Conservation (phyloP, 2,113 vertebrate genomes). For the Caretta caretta region DNA sequence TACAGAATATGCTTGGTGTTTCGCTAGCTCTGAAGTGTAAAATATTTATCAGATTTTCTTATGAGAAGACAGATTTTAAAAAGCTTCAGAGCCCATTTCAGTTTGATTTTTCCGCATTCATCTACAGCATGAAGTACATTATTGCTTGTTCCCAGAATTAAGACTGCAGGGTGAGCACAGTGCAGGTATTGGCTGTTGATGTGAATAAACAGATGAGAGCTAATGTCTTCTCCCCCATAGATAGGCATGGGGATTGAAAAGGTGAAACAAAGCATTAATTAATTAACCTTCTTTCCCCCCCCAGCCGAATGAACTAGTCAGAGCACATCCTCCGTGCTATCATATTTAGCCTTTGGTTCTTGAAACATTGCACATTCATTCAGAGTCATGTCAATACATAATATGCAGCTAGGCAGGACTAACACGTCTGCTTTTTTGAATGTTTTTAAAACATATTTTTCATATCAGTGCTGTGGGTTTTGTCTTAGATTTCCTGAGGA, state of each 20-base stretch:
- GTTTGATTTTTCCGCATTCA: not conserved
- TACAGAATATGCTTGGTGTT: not conserved
- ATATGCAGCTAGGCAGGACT: fast-evolving
- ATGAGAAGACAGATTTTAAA: not conserved
- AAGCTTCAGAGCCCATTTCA: not conserved
- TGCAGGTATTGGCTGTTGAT: fast-evolving
- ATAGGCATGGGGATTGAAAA: not conserved
- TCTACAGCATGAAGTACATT: fast-evolving
- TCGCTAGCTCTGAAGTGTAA: not conserved
- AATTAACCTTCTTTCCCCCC: fast-evolving
- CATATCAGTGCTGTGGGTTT: fast-evolving
- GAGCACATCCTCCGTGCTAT: fast-evolving
- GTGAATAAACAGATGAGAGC: not conserved
- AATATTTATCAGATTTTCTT: not conserved
- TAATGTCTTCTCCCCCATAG: fast-evolving
- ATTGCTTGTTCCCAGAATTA: not conserved
- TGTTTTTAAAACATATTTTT: fast-evolving
- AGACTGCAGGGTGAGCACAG: not conserved
- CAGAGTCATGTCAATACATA: fast-evolving
- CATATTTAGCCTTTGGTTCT: fast-evolving
- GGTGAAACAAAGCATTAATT: not conserved
- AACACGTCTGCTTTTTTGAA: not conserved
- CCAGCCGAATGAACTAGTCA: not conserved
- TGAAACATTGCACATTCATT: fast-evolving
- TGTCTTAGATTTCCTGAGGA: not conserved